phyloP scores from a whole-genome alignment of 1,140 invertebrate genomes.

The Bombyx mandarina region DNA sequence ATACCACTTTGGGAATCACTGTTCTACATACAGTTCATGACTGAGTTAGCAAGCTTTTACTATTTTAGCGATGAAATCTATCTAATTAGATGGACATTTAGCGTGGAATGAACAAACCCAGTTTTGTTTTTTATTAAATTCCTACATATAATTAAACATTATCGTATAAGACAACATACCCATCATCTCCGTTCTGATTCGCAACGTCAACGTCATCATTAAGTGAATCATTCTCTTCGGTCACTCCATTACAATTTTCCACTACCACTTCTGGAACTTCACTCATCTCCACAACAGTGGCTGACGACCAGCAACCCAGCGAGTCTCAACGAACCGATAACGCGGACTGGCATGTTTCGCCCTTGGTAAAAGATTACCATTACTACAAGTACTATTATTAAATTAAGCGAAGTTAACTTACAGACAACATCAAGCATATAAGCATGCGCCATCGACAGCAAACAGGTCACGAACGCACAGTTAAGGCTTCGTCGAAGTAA shows the following conservation, averaged over 20 bases:
- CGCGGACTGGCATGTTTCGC: conserved; percentile 50
- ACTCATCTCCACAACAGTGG: conserved; percentile 42
- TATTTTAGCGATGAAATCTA: not conserved
- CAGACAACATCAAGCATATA: conserved; percentile 50
- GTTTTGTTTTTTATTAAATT: not conserved
- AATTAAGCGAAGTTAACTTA: conserved; percentile 66
- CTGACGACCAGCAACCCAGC: conserved; percentile 25
- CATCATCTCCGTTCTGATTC: conserved; percentile 40
- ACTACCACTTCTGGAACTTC: conserved; percentile 47
- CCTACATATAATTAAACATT: not conserved
- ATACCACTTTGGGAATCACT: too few relatives aligned
- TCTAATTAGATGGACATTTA: not conserved
- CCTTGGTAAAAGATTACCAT: conserved; percentile 64
- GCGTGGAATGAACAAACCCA: not conserved
- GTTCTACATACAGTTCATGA: too few relatives aligned
- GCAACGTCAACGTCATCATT: conserved; percentile 19
- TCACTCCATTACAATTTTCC: conserved; percentile 51
- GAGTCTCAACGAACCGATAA: conserved; percentile 28
- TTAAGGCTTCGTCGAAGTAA: conserved; percentile 57
- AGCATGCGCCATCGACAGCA: conserved; percentile 59
- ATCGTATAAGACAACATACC: conserved; percentile 25
- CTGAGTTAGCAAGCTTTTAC: too few relatives aligned
- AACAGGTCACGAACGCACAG: conserved; percentile 63
- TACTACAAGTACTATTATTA: conserved; percentile 69
- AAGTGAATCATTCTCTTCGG: conserved; percentile 20